These are phyloP conservation scores for Esperia sulphurella DNA, from an alignment of 2,888 invertebrate genomes.

Conservation along the genomic window DNA sequence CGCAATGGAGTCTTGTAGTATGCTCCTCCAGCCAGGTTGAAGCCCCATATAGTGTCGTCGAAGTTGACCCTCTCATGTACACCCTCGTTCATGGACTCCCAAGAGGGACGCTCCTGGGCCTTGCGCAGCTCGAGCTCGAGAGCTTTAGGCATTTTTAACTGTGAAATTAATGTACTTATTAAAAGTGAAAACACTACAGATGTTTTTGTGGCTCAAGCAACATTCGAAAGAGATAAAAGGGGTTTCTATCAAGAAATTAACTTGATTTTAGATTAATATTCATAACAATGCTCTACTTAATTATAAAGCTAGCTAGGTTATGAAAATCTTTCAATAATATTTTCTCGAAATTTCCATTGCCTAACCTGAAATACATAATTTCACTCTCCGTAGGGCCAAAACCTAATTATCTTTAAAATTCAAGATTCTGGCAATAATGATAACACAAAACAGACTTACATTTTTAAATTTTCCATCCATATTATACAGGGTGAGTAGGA, in stretches of 20 bases:
- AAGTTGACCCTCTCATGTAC: slow-evolving; percentile 42
- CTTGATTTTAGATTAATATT: too few species aligned
- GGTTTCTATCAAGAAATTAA: too few species aligned
- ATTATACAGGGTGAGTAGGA: slow-evolving; percentile 19
- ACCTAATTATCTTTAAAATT: neutral
- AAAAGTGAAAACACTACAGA: too few species aligned
- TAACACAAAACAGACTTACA: slow-evolving; percentile 24
- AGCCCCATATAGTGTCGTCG: slow-evolving; percentile 45
- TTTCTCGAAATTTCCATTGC: neutral
- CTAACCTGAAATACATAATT: neutral
- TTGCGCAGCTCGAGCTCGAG: slow-evolving; percentile 21
- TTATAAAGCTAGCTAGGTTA: neutral
- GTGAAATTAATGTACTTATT: neutral
- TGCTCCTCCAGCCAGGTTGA: slow-evolving; percentile 36
- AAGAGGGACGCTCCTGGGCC: slow-evolving; percentile 23
- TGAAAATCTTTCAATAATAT: neutral
- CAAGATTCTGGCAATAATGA: slow-evolving; percentile 1
- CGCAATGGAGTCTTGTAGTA: slow-evolving; percentile 35
- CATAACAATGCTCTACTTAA: too few species aligned
- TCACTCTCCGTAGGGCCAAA: neutral
- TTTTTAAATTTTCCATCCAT: slow-evolving; percentile 34
- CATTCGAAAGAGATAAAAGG: too few species aligned
- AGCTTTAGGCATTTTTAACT: slow-evolving; percentile 21
- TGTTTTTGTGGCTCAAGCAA: too few species aligned
- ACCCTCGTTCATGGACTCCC: slow-evolving; percentile 41